Percentiles rank a stretch among this genome's conserved stretches.
phyloP scores from a whole-genome alignment of 2,888 invertebrate genomes.

The Catotricha subobsoleta region DNA sequence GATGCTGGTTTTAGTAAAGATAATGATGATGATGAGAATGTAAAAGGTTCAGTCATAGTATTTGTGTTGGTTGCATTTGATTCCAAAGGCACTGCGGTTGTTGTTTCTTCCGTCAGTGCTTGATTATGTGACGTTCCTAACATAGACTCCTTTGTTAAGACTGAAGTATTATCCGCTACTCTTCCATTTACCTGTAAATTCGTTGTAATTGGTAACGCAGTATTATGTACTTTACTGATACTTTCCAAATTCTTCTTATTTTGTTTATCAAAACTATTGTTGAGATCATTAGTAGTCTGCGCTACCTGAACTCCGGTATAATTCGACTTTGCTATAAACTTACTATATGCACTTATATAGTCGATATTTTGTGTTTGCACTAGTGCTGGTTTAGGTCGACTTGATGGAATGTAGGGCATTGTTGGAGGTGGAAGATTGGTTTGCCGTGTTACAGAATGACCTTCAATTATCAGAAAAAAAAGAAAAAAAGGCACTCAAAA shows the following conservation, averaged over 20 bases:
- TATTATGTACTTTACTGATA: background rate
- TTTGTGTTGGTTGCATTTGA: too few relatives aligned
- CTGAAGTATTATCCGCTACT: too few relatives aligned
- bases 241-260: background rate
- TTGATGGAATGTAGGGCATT: constrained; percentile 8
- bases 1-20: too few relatives aligned
- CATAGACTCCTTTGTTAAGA: background rate
- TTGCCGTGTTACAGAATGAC: constrained; percentile 3
- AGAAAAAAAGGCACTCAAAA: too few relatives aligned
- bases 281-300: background rate
- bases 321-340: background rate
- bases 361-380: background rate
- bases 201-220: too few relatives aligned
- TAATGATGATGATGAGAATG: too few relatives aligned
- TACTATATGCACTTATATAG: background rate
- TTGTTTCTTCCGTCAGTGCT: too few relatives aligned
- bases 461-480: constrained; percentile 7
- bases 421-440: constrained; percentile 7
- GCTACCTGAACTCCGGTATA: background rate
- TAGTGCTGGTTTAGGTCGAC: background rate
- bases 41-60: too few relatives aligned
- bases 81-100: too few relatives aligned
- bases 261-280: background rate
- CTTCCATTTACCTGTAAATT: too few relatives aligned
- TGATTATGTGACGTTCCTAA: background rate